Percentiles rank a stretch among this genome's conserved stretches.
Conservation (phyloP, 2,888 invertebrate species). For the Linhomoeus sp. region DNA sequence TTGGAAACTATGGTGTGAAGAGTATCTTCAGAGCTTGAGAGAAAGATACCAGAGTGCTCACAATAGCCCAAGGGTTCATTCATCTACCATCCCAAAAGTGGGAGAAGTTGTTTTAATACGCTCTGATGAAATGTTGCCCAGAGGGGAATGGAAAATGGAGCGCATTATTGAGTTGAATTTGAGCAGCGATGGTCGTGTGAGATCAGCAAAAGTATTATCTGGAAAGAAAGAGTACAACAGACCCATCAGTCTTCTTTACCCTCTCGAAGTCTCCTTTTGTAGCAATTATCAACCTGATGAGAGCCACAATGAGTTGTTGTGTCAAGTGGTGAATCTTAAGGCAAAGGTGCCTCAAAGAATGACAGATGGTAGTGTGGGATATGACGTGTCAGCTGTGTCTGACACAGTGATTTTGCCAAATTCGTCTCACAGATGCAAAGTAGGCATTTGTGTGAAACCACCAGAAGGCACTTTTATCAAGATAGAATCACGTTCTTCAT, state of each 20-base stretch:
- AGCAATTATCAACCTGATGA: too few species aligned
- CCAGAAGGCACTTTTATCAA: too few species aligned
- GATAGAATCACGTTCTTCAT: too few species aligned
- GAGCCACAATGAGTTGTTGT: too few species aligned
- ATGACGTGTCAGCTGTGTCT: too few species aligned
- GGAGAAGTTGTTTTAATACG: constrained; percentile 2
- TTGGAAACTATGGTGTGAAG: constrained; percentile 1
- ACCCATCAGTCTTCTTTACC: not conserved
- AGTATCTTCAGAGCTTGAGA: not conserved
- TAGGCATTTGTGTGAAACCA: too few species aligned
- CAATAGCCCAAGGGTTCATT: not conserved
- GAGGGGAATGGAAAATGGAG: constrained; percentile 1
- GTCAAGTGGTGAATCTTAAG: too few species aligned
- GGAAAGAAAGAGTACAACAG: not conserved
- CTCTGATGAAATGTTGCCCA: not conserved
- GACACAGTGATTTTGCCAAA: too few species aligned
- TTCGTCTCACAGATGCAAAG: too few species aligned
- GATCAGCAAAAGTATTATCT: not conserved
- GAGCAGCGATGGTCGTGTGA: not conserved
- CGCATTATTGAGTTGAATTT: not conserved
- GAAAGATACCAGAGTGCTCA: not conserved
- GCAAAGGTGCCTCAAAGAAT: too few species aligned
- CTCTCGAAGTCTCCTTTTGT: too few species aligned
- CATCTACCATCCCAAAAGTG: not conserved
- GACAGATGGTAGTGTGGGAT: too few species aligned